Base-by-base conservation (phyloP, 2,797 vertebrate species). In the Choloepus didactylus region DNA sequence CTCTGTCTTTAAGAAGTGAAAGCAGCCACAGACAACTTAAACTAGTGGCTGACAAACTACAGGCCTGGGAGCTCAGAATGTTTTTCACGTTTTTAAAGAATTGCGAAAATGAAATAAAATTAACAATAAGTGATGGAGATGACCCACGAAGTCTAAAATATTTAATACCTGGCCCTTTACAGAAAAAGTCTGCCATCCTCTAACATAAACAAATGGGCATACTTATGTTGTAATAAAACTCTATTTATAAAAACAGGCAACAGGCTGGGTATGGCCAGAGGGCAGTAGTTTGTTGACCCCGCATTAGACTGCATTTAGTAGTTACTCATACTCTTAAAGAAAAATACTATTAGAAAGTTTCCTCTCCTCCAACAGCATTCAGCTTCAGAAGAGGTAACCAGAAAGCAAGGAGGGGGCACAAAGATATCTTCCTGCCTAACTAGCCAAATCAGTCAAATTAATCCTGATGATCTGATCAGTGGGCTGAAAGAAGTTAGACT, bases 51-150 rank as follows among this genome's bases (percentile, higher is more conserved):
- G 59, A 94, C 29, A 79, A 90, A 87, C 29, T 51, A 77, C 3
- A 31, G 5, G 31, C 16, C 66, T 25, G 27, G 9, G 16, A 90
- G 84, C 41, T 46, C 84, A 62, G 16, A 35, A 90, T 41, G 31
- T 29, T 35, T 79, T 67, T 44, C 38, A 56, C 29, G 14, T 75
- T 92, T 80, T 44, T 75, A 46, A 82, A 41, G 16, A 80, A 46
- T 21, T 87, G 41, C 85, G 85, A 87, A 94, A 84, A 18, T 41
- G 79, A 59, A 56, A 87, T 9, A 66, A 72, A 77, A 88, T 41
- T 91, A 83, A 86, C 59, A 76, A 73, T 35, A 23, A 56, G 38
- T 49, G 6, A 84, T n/a, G 7, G 3, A 54, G 4, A 18, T 85
- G 54, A 95, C 73, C 60, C 16, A 19, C 27, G 49, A 89, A 89